Evolutionary conservation across 53 echinoderm and acorn worm species (phyloP), one percentile per base, ranked within the genome.

Genomic region (Hippasteria phrygiana): DNA sequence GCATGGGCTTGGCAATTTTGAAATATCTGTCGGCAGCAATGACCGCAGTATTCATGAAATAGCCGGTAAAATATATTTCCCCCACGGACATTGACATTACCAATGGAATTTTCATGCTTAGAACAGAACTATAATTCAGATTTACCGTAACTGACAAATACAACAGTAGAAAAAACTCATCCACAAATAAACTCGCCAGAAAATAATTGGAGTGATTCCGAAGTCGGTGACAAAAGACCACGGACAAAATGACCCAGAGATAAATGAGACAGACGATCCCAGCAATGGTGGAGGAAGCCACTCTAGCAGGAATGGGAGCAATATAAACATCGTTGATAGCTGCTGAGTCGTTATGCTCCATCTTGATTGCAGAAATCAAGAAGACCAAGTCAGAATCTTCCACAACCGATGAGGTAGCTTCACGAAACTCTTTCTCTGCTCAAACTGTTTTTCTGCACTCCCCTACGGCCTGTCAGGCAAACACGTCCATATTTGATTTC

Each of bases 1-100:
- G 31, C 17, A 80, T 62, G 4, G 80, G 80, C 14, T 63, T 80
- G 1, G 42, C 24, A 80, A 64, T 80, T 80, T 80, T 77, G 54
- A 53, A 77, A 77, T 77, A 77, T n/a, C 77, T 14, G 54, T 77
- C 77, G 20, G 77, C 54, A 5, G 80, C 29, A 5, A 80, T 43
- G 24, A 80, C 36, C 2, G 17, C 64, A 8, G 62, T 63, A 31
- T 80, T 39, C n/a, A 80, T 13, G 29, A 80, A 64, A 63, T 80
- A 80, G 5, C 80, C 80, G 17, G 8, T 8, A 5, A 63, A 24
- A 13, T 28, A 0, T 2, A 62, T 16, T 3, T 41, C 0, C 2
- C 2, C 2, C 8, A 31, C 27, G 24, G 63, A 40, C 16, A 16
- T 41, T 2, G 13, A 9, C 80, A 80, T 5, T 17, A 54, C 18